Base-by-base conservation (phyloP, 2,888 invertebrate species). In the Nomada ruficornis region DNA sequence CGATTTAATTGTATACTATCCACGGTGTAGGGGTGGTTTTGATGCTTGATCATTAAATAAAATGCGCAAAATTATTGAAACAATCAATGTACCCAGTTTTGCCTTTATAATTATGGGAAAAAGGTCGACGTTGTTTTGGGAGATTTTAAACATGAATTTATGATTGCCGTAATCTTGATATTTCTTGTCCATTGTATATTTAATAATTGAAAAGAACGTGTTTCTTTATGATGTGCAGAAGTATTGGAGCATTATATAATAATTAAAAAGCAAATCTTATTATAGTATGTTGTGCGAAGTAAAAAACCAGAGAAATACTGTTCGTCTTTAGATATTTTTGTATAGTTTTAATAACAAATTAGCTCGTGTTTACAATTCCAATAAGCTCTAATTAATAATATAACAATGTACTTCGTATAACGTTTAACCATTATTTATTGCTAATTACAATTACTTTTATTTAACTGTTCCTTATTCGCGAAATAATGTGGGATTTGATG, bases 391-490 rank as follows among this genome's bases (percentile, higher is more conserved):
- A 7, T 59, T 65, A 68, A 64, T 68, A 59, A 47, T 20, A 10
- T 59, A 73, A 67, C 47, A 65, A 20, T 63, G 47, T 29, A 4
- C 10, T 20, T 73, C 26, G 29, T 44, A 29, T 23, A 29, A 55
- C 3, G 44, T 54, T 60, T 44, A 59, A 26, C 18, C 20, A 60
- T 62, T 10, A 11, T 64, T 57, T 72, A 72, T 79, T 79, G 55
- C 29, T 64, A 52, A 57, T 0, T 26, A 52, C 62, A 67, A 72
- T 50, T 29, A 47, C 44, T 64, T 72, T 79, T 29, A 80, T 72
- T 57, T 55, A n/a, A 64, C 5, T 52, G 18, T 44, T 68, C n/a
- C 26, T 47, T 71, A 71, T 80, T 80, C 80, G 67, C 63, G 72
- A 80, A 80, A 64, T 64, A 63, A 62, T 71, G 69, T 70, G 52